Evolutionary conservation across 2,888 invertebrate genomes (phyloP).

Genomic region (Spisula subtruncata): DNA sequence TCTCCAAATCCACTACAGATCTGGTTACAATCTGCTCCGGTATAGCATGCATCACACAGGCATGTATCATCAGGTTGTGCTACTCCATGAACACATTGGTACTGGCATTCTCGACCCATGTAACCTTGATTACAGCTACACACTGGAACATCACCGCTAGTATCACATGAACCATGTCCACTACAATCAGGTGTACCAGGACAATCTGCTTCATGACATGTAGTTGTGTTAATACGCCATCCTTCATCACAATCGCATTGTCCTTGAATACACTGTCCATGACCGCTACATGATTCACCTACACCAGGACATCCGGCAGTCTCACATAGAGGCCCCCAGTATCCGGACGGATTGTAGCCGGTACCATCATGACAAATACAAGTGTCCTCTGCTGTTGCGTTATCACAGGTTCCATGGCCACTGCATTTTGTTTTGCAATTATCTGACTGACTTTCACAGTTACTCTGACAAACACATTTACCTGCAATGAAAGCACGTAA

Average conservation of each 20-base stretch:
- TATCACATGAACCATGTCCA: constrained; percentile 76
- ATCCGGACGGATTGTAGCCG: constrained; percentile 69
- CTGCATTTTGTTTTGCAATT: constrained; percentile 69
- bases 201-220: constrained; percentile 77
- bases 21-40: constrained; percentile 76
- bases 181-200: constrained; percentile 69
- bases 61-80: constrained; percentile 67
- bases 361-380: constrained; percentile 68
- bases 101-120: constrained; percentile 77
- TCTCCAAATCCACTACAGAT: constrained; percentile 76
- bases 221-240: constrained; percentile 73
- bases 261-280: constrained; percentile 74
- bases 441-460: constrained; percentile 61
- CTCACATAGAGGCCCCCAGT: constrained; percentile 77
- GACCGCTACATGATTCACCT: constrained; percentile 74
- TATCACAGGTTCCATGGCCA: constrained; percentile 73
- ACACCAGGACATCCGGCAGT: constrained; percentile 77
- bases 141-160: constrained; percentile 71
- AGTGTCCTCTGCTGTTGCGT: constrained; percentile 54
- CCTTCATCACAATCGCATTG: constrained; percentile 77
- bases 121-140: constrained; percentile 78
- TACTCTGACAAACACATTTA: constrained; percentile 64
- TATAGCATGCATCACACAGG: constrained; percentile 78
- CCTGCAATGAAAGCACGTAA: constrained; percentile 41
- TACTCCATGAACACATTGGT: constrained; percentile 76